Conservation (phyloP, 2,888 invertebrate genomes). For the Therioaphis trifolii region DNA sequence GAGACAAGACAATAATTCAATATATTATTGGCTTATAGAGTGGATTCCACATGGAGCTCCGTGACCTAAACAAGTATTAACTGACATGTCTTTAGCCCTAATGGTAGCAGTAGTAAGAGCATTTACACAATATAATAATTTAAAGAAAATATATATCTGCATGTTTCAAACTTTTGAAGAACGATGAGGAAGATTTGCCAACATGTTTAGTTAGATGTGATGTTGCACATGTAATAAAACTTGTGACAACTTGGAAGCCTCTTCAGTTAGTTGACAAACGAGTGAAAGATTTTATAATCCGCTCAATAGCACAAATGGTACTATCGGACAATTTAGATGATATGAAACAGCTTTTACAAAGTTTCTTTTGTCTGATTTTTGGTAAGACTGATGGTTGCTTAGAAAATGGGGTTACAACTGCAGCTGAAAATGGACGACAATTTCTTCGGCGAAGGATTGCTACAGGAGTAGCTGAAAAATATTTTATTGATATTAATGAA, state of each 20-base stretch:
- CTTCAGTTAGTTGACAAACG: background rate
- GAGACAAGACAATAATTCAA: constrained; percentile 24
- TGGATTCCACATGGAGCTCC: constrained; percentile 22
- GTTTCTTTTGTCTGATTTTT: constrained; percentile 11
- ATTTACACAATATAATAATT: constrained; percentile 31
- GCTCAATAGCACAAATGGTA: constrained; percentile 2
- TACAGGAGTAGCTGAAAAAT: background rate
- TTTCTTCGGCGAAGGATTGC: background rate
- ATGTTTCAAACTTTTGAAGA: background rate
- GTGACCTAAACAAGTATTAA: constrained; percentile 43
- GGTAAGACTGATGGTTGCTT: constrained; percentile 2
- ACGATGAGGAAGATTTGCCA: background rate
- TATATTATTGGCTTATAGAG: constrained; percentile 16
- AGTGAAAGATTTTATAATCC: constrained; percentile 20
- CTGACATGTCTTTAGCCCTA: constrained; percentile 19
- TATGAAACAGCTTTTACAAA: background rate
- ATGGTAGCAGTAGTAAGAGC: constrained; percentile 1
- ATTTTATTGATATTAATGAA: background rate
- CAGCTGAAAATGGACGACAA: background rate
- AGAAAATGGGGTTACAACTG: background rate
- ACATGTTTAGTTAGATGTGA: constrained; percentile 18
- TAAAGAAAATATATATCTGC: background rate
- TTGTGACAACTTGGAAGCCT: constrained; percentile 1
- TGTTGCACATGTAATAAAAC: constrained; percentile 15
- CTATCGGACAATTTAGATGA: background rate